A percentile compares a stretch with the other conserved stretches of the same genome.
phyloP scores from a whole-genome alignment of 2,888 invertebrate species.

The Oegoconia quadripuncta region DNA sequence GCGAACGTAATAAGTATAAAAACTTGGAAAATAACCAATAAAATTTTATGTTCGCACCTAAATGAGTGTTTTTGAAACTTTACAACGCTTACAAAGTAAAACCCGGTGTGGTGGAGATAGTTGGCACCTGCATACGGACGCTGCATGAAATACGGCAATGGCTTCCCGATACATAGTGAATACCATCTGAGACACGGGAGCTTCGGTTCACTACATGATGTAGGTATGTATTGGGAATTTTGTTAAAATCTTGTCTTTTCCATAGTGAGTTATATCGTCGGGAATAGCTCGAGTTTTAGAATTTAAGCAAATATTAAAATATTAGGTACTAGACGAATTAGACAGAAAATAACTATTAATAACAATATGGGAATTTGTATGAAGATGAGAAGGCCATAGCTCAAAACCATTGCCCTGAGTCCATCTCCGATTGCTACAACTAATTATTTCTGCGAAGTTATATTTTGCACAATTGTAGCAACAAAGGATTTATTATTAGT shows the following conservation, averaged over 20 bases:
- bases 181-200: not conserved
- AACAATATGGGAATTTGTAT: no score
- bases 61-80: conserved; percentile 30
- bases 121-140: conserved; percentile 45
- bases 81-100: conserved; percentile 36
- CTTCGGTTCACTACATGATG: not conserved
- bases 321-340: no score
- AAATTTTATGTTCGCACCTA: conserved; percentile 24
- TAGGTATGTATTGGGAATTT: not conserved
- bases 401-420: no score
- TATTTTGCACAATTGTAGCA: no score
- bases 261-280: not conserved
- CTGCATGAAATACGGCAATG: conserved; percentile 43
- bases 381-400: no score
- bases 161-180: conserved; percentile 50
- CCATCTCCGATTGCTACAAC: no score
- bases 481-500: no score
- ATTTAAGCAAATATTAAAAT: no score
- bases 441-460: no score
- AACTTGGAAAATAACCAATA: conserved; percentile 18
- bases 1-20: conserved; percentile 11
- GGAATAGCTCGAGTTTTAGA: no score
- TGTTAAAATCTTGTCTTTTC: not conserved
- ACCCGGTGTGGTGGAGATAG: conserved; percentile 31
- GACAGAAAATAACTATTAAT: no score